Conservation (phyloP, 2,797 vertebrate genomes). For the Trematomus bernacchii region DNA sequence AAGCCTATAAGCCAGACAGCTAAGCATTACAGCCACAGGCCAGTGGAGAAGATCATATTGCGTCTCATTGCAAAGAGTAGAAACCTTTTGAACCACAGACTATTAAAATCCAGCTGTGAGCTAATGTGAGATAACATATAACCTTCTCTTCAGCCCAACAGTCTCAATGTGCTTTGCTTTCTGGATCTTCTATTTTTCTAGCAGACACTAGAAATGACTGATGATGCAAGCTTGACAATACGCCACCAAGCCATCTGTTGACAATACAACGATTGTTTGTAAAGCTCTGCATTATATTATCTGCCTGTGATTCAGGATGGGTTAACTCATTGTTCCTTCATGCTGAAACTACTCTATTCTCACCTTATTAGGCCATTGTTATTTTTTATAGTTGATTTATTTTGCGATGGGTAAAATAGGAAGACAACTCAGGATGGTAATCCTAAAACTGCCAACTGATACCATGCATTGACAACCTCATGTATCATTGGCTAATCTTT, state of each 20-base stretch:
- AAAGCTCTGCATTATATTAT: neutral
- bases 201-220: constrained; percentile 13
- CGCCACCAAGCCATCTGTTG: constrained; percentile 21
- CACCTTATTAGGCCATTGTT: neutral
- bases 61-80: neutral
- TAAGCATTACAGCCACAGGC: constrained; percentile 22
- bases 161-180: constrained; percentile 9
- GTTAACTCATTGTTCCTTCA: neutral
- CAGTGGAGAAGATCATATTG: neutral
- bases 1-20: constrained; percentile 25
- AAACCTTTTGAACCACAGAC: neutral
- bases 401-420: neutral
- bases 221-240: constrained; percentile 20
- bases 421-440: neutral
- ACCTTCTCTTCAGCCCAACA: neutral
- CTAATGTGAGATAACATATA: neutral
- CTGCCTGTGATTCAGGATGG: neutral
- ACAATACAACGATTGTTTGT: neutral
- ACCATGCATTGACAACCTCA: neutral
- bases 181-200: constrained; percentile 33
- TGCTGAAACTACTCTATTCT: neutral
- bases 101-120: constrained; percentile 2
- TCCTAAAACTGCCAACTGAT: too few relatives aligned
- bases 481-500: neutral
- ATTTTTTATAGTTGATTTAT: neutral